Conservation (phyloP, 2,888 invertebrate species). For the Octodonta nipae region DNA sequence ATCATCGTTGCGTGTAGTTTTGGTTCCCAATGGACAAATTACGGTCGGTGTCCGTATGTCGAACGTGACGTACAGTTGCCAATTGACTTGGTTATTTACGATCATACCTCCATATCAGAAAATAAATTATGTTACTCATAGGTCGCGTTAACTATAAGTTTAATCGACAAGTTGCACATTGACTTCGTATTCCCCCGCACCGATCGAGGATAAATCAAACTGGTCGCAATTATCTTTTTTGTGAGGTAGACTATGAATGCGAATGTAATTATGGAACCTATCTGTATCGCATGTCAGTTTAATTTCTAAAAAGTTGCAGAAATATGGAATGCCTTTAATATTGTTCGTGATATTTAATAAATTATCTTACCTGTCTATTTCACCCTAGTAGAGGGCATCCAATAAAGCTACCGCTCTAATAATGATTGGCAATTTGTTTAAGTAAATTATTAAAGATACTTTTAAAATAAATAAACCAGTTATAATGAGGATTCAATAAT, state of each 20-base stretch:
- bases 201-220: conserved; percentile 6
- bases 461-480: no score
- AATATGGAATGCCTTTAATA: no score
- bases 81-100: conserved; percentile 29
- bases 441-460: no score
- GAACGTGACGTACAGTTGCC: conserved; percentile 33
- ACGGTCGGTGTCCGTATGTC: conserved; percentile 31
- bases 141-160: conserved; percentile 24
- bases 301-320: no score
- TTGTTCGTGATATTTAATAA: no score
- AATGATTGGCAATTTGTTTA: no score
- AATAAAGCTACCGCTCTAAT: no score
- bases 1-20: conserved; percentile 29
- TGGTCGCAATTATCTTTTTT: conserved; percentile 2
- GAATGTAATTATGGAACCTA: not conserved
- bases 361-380: no score
- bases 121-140: conserved; percentile 28
- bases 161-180: conserved; percentile 15
- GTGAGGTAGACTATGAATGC: no score
- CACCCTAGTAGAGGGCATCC: no score
- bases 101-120: conserved; percentile 23
- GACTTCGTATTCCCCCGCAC: not conserved
- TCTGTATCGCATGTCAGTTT: not conserved
- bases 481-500: no score
- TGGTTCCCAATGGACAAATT: conserved; percentile 31